Percentiles rank a stretch among this genome's conserved stretches.
Evolutionary conservation across 2,888 invertebrate genomes (phyloP).

Genomic region (Catocala fraxini): DNA sequence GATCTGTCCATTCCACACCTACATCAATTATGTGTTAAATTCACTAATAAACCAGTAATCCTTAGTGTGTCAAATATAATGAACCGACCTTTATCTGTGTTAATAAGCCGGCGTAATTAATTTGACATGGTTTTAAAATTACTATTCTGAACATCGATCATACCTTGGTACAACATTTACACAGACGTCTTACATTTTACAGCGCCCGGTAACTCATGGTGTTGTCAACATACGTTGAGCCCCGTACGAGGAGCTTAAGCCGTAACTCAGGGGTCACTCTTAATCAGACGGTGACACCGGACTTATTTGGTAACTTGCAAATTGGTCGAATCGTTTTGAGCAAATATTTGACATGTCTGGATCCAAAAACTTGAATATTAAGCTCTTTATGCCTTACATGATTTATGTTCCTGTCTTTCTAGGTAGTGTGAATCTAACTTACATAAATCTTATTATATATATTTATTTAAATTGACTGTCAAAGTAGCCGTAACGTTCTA

Average conservation of each 20-base stretch:
- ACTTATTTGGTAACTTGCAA: slow-evolving; percentile 48
- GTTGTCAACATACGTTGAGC: slow-evolving; percentile 35
- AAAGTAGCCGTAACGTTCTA: neutral
- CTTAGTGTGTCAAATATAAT: slow-evolving; percentile 47
- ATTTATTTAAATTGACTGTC: slow-evolving; percentile 4
- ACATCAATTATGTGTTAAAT: slow-evolving; percentile 47
- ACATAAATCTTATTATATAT: slow-evolving; percentile 1
- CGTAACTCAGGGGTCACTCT: slow-evolving; percentile 31
- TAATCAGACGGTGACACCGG: slow-evolving; percentile 26
- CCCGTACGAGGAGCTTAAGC: slow-evolving; percentile 8
- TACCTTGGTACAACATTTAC: slow-evolving; percentile 54
- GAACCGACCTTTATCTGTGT: slow-evolving; percentile 40
- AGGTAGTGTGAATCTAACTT: slow-evolving; percentile 15
- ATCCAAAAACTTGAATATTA: slow-evolving; percentile 27
- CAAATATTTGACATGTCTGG: slow-evolving; percentile 40
- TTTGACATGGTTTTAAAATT: slow-evolving; percentile 59
- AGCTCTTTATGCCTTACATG: slow-evolving; percentile 23
- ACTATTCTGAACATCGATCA: slow-evolving; percentile 55
- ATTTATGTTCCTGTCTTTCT: slow-evolving; percentile 21
- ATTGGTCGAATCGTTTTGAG: slow-evolving; percentile 36
- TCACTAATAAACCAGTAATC: slow-evolving; percentile 52
- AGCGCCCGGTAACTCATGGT: slow-evolving; percentile 27
- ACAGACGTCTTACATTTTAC: slow-evolving; percentile 48
- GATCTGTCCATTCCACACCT: slow-evolving; percentile 58
- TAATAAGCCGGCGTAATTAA: slow-evolving; percentile 55